A percentile compares a stretch with the other conserved stretches of the same genome.
phyloP scores from a whole-genome alignment of 2,888 invertebrate species.

The Papilio demoleus region DNA sequence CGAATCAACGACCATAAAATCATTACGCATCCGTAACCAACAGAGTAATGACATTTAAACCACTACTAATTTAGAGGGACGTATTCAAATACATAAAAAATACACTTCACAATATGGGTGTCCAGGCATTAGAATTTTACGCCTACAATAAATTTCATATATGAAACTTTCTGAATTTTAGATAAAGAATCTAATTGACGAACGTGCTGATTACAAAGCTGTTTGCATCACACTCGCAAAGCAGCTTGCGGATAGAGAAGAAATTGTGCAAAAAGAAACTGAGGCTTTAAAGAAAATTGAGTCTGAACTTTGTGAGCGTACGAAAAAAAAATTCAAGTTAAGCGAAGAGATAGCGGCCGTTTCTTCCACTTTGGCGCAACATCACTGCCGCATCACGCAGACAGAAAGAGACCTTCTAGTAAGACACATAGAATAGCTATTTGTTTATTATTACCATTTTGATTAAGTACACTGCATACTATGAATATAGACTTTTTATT shows the following conservation, averaged over 20 bases:
- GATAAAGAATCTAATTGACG: constrained; percentile 61
- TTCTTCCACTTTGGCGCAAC: constrained; percentile 58
- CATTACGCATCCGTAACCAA: too few species aligned
- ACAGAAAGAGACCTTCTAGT: constrained; percentile 69
- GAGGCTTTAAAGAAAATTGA: constrained; percentile 53
- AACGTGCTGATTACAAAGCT: constrained; percentile 59
- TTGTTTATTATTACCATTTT: not conserved
- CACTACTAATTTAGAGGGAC: too few species aligned
- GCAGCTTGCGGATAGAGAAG: constrained; percentile 52
- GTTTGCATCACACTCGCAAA: constrained; percentile 50
- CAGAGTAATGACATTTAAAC: too few species aligned
- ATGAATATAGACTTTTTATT: not conserved
- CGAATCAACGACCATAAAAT: too few species aligned
- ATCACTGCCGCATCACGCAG: constrained; percentile 61
- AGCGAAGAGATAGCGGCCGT: constrained; percentile 57
- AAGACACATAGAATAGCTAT: constrained; percentile 21
- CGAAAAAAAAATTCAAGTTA: constrained; percentile 54
- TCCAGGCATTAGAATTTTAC: too few species aligned
- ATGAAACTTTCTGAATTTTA: constrained; percentile 46
- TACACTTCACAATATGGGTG: too few species aligned
- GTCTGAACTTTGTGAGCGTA: constrained; percentile 57
- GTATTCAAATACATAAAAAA: too few species aligned
- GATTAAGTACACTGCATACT: not conserved
- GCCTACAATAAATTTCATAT: not conserved
- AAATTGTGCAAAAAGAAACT: constrained; percentile 54